Evolutionary conservation across 2,888 invertebrate genomes (phyloP), one percentile per base, ranked within the genome.

Genomic region (Arctia plantaginis): DNA sequence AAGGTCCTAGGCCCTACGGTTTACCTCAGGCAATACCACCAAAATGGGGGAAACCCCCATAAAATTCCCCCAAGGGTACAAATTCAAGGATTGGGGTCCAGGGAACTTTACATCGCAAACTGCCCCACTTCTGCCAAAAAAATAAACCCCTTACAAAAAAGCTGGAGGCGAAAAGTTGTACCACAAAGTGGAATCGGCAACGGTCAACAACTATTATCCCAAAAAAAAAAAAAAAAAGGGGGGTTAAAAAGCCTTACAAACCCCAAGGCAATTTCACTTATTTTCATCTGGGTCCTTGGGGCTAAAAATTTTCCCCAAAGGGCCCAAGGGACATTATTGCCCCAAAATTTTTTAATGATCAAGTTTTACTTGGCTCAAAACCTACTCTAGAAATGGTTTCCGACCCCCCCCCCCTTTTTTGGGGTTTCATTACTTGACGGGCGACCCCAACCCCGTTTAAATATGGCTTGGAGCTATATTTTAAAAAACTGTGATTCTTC

Each of bases 401-500:
- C 20, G 96, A 97, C 89, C 96, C 94, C 47, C 93, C 94, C 66
- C n/a, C n/a, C n/a, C n/a, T n/a, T n/a, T n/a, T n/a, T n/a, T n/a
- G n/a, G n/a, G 96, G 96, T 10, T 96, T 96, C 79, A 96, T 97
- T 96, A 97, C 86, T 89, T 97, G 74, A 95, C 96, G n/a, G 66
- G 95, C 97, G 3, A 97, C 97, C 27, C 98, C n/a, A n/a, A 98
- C 85, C 98, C 98, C 8, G 97, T 98, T 86, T 98, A n/a, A 98
- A 86, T 98, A 98, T 85, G 98, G 98, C 0, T 95, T 98, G 80
- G 98, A 98, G 93, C 98, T 0, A 98, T 98, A 73, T 98, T 98
- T 4, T 98, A 98, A 91, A 98, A 98, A 87, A 98, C 98, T 8
- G 98, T 98, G 0, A 98, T 98, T 98, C 98, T n/a, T 98, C 98